Conservation (phyloP, 2,113 vertebrate genomes). For the Genyomyrus donnyi region DNA sequence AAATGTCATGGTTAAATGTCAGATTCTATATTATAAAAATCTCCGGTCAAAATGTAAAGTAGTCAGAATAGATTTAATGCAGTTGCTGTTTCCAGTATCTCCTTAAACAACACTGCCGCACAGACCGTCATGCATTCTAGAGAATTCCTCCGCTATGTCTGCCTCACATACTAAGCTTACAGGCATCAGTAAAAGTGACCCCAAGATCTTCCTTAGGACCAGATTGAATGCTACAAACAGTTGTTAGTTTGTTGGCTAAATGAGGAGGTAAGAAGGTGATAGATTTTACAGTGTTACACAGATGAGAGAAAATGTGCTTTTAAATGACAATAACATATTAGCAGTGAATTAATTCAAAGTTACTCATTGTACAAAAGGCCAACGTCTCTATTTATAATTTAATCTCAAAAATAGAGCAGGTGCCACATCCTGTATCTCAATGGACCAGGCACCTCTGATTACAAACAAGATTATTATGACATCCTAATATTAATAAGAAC, state of each 20-base stretch:
- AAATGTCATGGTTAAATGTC: background rate
- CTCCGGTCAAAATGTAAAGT: background rate
- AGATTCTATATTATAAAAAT: background rate
- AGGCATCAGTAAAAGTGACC: background rate
- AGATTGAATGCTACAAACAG: background rate
- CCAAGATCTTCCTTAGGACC: background rate
- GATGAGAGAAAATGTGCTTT: background rate
- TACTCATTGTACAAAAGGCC: background rate
- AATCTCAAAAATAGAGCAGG: background rate
- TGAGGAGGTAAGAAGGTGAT: background rate
- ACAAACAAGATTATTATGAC: background rate
- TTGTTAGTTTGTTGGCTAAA: background rate
- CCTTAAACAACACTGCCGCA: background rate
- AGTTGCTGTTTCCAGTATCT: background rate
- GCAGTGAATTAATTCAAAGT: background rate
- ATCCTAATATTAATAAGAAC: background rate
- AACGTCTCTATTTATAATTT: background rate
- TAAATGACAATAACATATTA: background rate
- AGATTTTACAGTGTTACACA: background rate
- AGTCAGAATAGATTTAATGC: background rate
- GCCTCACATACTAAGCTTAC: background rate
- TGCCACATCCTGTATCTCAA: background rate
- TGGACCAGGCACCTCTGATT: background rate
- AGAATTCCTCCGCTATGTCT: background rate
- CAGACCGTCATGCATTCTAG: background rate